phyloP scores from a whole-genome alignment of 1,140 invertebrate genomes.

The Eupristina koningsbergeri region DNA sequence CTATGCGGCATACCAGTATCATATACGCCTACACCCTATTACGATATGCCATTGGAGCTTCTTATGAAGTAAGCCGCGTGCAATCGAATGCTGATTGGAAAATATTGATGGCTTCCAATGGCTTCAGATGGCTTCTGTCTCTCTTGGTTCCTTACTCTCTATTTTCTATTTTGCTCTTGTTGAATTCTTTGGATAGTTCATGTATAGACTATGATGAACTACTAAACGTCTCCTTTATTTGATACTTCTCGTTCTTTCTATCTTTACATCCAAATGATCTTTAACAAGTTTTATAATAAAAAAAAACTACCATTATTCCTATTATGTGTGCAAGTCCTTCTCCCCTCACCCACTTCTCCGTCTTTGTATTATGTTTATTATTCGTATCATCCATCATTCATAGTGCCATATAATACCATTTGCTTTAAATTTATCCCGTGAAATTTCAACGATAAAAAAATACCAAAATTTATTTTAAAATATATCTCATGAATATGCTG shows the following conservation, averaged over 20 bases:
- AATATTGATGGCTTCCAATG: constrained; percentile 64
- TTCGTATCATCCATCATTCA: no score
- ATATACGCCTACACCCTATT: constrained; percentile 62
- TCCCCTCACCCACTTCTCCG: no score
- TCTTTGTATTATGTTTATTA: no score
- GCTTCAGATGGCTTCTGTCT: neutral
- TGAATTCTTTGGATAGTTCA: neutral
- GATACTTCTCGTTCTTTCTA: neutral
- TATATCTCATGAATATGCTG: no score
- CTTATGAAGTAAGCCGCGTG: constrained; percentile 56
- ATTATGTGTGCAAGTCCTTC: no score
- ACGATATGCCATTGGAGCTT: neutral
- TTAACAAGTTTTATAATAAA: no score
- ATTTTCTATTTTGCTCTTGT: neutral
- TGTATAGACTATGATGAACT: neutral
- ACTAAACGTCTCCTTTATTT: neutral
- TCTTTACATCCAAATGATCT: neutral
- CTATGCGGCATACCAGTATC: constrained; percentile 70
- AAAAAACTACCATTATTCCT: neutral
- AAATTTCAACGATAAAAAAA: no score
- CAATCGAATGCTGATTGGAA: constrained; percentile 71
- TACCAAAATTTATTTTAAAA: no score
- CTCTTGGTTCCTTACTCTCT: neutral
- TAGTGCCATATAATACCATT: no score
- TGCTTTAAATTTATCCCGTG: no score